phyloP scores from a whole-genome alignment of 1,140 invertebrate species.

The Pogonomyrmex barbatus region DNA sequence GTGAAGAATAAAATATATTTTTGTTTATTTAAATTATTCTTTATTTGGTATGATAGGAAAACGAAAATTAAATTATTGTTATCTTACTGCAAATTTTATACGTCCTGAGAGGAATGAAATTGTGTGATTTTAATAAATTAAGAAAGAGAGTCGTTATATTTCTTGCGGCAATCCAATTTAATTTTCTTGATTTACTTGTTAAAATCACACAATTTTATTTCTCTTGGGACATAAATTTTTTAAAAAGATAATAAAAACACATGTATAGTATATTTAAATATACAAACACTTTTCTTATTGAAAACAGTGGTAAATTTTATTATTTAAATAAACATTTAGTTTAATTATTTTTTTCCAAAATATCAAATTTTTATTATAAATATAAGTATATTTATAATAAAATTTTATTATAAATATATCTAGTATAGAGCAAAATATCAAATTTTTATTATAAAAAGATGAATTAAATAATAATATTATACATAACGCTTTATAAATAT shows the following conservation, averaged over 20 bases:
- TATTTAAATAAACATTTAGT: background rate
- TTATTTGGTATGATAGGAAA: background rate
- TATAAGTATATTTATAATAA: too few species aligned
- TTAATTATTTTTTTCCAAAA: background rate
- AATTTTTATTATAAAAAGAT: background rate
- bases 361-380: background rate
- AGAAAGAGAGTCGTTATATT: constrained; percentile 32
- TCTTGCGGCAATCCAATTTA: constrained; percentile 29
- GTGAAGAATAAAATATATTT: background rate
- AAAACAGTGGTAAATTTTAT: background rate
- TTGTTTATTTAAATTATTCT: background rate
- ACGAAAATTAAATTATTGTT: constrained; percentile 20
- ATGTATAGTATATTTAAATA: background rate
- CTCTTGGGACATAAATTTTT: background rate
- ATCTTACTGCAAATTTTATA: constrained; percentile 17
- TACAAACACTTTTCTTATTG: background rate
- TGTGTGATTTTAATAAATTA: constrained; percentile 37
- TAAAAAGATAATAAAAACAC: constrained; percentile 7
- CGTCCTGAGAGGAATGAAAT: constrained; percentile 17
- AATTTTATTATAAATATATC: background rate
- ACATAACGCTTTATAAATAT: background rate
- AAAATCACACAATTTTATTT: constrained; percentile 29
- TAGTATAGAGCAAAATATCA: background rate
- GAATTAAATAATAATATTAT: constrained; percentile 1
- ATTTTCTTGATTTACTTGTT: constrained; percentile 40